Percentiles rank a stretch among this genome's conserved stretches.
phyloP scores from a whole-genome alignment of 2,113 vertebrate genomes.

The Osmerus eperlanus region DNA sequence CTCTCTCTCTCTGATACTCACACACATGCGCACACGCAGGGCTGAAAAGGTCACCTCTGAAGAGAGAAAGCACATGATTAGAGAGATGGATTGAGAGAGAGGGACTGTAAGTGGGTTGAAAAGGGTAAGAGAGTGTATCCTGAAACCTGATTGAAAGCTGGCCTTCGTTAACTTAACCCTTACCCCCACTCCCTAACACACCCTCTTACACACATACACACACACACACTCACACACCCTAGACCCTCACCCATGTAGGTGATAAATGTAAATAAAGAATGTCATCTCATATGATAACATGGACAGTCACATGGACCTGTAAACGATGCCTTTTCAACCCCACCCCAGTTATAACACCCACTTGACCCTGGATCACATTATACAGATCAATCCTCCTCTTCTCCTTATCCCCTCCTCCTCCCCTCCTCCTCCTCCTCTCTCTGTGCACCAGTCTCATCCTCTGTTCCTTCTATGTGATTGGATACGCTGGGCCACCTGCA shows the following conservation, averaged over 20 bases:
- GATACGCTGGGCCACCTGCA: too few relatives aligned
- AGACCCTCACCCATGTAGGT: slow-evolving; percentile 7
- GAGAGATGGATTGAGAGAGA: neutral
- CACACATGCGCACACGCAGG: too few relatives aligned
- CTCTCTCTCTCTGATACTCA: too few relatives aligned
- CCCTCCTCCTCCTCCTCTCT: neutral
- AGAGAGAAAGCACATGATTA: too few relatives aligned
- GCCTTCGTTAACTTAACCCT: slow-evolving; percentile 13
- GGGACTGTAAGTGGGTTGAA: neutral
- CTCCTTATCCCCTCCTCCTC: neutral
- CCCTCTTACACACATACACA: neutral
- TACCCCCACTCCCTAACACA: neutral
- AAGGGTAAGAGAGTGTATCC: neutral
- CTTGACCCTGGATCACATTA: too few relatives aligned
- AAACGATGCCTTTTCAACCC: slow-evolving; percentile 14
- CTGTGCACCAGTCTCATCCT: neutral
- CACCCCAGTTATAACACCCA: neutral
- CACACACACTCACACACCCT: neutral
- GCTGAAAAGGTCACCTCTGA: neutral
- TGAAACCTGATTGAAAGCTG: slow-evolving; percentile 3
- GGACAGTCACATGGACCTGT: slow-evolving; percentile 21
- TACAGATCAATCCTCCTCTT: neutral
- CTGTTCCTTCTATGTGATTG: neutral
- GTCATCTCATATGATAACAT: slow-evolving; percentile 16
- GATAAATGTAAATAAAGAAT: slow-evolving; percentile 51